Conservation (phyloP, 2,888 invertebrate genomes). For the Drosophila bunnanda region DNA sequence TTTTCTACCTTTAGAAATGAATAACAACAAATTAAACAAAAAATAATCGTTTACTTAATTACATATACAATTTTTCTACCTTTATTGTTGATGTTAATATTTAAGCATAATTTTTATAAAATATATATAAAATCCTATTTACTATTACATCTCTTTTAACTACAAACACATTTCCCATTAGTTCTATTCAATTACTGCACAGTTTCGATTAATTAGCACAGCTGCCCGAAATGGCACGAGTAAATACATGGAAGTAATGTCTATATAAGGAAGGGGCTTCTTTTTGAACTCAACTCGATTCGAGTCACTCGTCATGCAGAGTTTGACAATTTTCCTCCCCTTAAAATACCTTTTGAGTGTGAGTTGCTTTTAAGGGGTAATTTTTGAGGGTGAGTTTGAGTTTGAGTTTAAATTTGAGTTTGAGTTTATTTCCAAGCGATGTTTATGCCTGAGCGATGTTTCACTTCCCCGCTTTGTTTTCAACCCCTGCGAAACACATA, state of each 20-base stretch:
- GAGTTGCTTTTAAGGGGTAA: background rate
- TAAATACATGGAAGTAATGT: constrained; percentile 14
- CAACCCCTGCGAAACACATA: constrained; percentile 1
- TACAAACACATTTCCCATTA: constrained; percentile 14
- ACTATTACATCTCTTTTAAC: background rate
- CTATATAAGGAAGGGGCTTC: constrained; percentile 2
- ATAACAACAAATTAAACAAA: no score
- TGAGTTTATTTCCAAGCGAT: constrained; percentile 4
- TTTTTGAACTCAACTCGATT: background rate
- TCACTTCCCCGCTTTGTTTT: constrained; percentile 13
- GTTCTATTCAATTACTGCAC: constrained; percentile 35
- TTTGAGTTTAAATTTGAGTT: constrained; percentile 2
- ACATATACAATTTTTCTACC: no score
- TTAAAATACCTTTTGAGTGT: constrained; percentile 11
- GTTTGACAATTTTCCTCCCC: constrained; percentile 15
- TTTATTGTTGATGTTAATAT: no score
- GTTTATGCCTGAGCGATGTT: constrained; percentile 17
- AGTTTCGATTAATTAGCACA: constrained; percentile 69
- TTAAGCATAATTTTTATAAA: no score
- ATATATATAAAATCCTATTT: background rate
- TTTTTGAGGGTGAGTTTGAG: constrained; percentile 2
- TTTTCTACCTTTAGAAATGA: no score
- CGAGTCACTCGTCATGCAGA: background rate
- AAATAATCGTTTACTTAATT: no score
- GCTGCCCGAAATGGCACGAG: constrained; percentile 22